Evolutionary conservation across 2,888 invertebrate genomes (phyloP).

Genomic region (Erebia epiphron): DNA sequence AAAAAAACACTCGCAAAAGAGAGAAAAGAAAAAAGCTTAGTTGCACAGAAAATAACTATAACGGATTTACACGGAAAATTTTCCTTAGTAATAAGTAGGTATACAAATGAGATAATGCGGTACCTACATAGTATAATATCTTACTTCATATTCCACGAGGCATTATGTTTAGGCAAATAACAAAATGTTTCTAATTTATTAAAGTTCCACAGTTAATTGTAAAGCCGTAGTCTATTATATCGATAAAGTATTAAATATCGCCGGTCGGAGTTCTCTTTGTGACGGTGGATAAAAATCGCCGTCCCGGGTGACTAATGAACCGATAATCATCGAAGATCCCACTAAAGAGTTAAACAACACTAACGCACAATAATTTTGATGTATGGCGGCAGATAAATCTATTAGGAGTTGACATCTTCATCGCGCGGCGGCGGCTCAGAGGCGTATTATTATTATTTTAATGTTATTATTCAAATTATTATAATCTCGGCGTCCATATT

Average conservation of each 20-base stretch:
- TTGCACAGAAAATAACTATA: too few species aligned
- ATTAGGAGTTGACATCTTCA: constrained; percentile 71
- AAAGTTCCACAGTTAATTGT: constrained; percentile 7
- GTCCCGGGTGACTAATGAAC: constrained; percentile 62
- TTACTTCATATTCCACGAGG: too few species aligned
- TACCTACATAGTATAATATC: too few species aligned
- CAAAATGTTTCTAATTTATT: constrained; percentile 9
- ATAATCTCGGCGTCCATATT: constrained; percentile 77
- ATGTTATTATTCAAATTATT: constrained; percentile 80
- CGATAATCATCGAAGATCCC: constrained; percentile 57
- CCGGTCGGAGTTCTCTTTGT: constrained; percentile 32
- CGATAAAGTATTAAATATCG: constrained; percentile 36
- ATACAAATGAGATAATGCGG: too few species aligned
- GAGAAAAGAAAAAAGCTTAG: too few species aligned
- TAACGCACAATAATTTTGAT: constrained; percentile 60
- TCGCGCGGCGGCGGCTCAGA: constrained; percentile 57
- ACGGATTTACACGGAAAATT: too few species aligned
- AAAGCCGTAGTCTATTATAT: constrained; percentile 9
- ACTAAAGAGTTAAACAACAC: constrained; percentile 55
- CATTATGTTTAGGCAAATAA: neutral
- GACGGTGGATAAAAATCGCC: constrained; percentile 50
- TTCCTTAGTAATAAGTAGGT: too few species aligned
- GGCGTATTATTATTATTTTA: constrained; percentile 73
- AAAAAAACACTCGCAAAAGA: too few species aligned
- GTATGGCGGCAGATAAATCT: constrained; percentile 71